Conservation (phyloP, 2,797 vertebrate genomes). For the Trachurus trachurus region DNA sequence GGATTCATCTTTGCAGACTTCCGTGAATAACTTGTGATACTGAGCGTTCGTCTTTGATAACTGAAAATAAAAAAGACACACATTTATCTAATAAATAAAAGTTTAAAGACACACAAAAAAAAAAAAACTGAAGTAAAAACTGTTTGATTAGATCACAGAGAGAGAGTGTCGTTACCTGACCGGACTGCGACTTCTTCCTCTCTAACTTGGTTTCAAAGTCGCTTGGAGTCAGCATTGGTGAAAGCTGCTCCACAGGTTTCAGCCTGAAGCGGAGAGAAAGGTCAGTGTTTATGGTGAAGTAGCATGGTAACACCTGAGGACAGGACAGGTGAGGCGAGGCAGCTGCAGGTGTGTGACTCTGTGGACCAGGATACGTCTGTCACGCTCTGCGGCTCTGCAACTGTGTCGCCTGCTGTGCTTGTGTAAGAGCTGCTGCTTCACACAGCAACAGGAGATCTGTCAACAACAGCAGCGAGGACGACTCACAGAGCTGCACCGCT, state of each 20-base stretch:
- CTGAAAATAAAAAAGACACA: slow-evolving; percentile 67
- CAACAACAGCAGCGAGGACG: slow-evolving; percentile 45
- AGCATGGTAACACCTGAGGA: slow-evolving; percentile 3
- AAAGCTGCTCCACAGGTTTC: slow-evolving; percentile 87
- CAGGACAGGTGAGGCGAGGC: neutral
- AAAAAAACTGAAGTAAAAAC: neutral
- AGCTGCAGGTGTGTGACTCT: no score
- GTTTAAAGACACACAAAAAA: neutral
- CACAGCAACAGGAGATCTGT: slow-evolving; percentile 42
- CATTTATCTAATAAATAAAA: neutral
- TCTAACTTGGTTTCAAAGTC: slow-evolving; percentile 89
- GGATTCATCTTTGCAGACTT: slow-evolving; percentile 89
- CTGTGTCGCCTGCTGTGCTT: neutral
- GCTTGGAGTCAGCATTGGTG: slow-evolving; percentile 71
- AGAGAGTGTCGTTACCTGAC: slow-evolving; percentile 83
- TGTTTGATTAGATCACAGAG: fast-evolving
- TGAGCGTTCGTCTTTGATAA: slow-evolving; percentile 91
- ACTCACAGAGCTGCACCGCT: neutral
- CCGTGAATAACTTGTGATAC: slow-evolving; percentile 95
- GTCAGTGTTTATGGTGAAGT: slow-evolving; percentile 37
- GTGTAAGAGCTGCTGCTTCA: slow-evolving; percentile 16
- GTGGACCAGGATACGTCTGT: no score
- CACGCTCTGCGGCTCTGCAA: neutral
- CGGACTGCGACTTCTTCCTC: slow-evolving; percentile 89
- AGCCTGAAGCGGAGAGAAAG: slow-evolving; percentile 77